Base-by-base conservation (phyloP, 1,140 invertebrate species). In the Diorhabda sublineata region DNA sequence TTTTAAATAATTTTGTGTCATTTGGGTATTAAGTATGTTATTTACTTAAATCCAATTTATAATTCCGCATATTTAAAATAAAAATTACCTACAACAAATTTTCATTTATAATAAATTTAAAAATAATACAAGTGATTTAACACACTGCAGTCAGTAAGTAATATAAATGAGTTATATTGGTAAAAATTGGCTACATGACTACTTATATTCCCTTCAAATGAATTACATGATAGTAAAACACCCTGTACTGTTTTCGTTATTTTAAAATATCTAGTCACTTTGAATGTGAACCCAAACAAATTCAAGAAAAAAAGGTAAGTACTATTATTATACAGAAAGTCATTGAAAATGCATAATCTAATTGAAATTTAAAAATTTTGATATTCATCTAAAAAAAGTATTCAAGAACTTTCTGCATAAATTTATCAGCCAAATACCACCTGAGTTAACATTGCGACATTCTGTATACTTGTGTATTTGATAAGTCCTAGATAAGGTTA, bases 391-490 rank as follows among this genome's bases (percentile, higher is more conserved):
- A 26, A 26, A 26, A 26, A 26, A 52, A 8, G 47, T 52, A 52
- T 6, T 52, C 47, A 52, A 8, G 59, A 42, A 43, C 59, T 41
- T 42, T 42, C 26, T 61, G 59, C 42, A 43, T 42, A 42, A 61
- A 42, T 41, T 59, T 61, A 60, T 58, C 65, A 67, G 65, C 77
- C 75, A 73, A 72, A 72, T 69, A 75, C 74, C 77, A 80, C 77
- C 78, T 79, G 78, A 80, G 77, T 70, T 62, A 75, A 77, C 71
- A 75, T 76, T 78, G 77, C 77, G 69, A 77, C 76, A 73, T 76
- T 79, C 76, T 78, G 78, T 80, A 80, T 80, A 80, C 78, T 80
- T 80, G 75, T 79, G 77, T 80, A 78, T 76, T 75, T 74, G 73
- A 73, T 71, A 72, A 73, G 68, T 63, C 70, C 74, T 75, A 75